Conservation (phyloP, 1,140 invertebrate genomes). For the Matsumurasca onukii region DNA sequence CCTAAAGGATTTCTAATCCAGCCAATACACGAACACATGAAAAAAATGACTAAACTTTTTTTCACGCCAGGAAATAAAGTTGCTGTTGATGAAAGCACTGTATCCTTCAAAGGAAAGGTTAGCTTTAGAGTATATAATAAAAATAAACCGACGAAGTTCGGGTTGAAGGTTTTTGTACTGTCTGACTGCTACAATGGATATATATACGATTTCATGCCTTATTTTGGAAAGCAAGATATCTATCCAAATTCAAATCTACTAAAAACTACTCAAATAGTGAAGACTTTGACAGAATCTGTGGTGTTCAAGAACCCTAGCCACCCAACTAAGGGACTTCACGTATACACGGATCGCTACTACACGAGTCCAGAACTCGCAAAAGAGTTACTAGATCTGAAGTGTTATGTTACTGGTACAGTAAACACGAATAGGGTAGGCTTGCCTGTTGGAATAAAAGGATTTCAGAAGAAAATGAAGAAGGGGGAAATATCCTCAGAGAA, state of each 20-base stretch:
- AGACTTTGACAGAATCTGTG: not conserved
- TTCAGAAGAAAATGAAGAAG: conserved; percentile 4
- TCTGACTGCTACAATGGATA: conserved; percentile 9
- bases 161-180: conserved; percentile 9
- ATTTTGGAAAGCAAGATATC: not conserved
- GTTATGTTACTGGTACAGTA: not conserved
- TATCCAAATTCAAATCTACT: conserved; percentile 8
- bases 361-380: conserved; percentile 9
- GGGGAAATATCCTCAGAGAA: not conserved
- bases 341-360: conserved; percentile 15
- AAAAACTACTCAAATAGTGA: conserved; percentile 15
- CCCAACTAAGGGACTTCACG: not conserved
- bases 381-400: not conserved
- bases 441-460: not conserved
- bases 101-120: conserved; percentile 7
- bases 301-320: not conserved
- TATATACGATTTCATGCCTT: conserved; percentile 16
- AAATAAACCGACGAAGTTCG: conserved; percentile 22
- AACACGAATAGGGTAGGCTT: not conserved
- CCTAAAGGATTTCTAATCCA: not conserved
- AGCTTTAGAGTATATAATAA: not conserved
- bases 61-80: not conserved
- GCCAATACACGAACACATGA: conserved; percentile 1
- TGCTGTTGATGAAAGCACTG: conserved; percentile 4
- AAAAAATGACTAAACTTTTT: conserved; percentile 6